Evolutionary conservation across 2,888 invertebrate genomes (phyloP).

Genomic region (Pegoplata infirma): DNA sequence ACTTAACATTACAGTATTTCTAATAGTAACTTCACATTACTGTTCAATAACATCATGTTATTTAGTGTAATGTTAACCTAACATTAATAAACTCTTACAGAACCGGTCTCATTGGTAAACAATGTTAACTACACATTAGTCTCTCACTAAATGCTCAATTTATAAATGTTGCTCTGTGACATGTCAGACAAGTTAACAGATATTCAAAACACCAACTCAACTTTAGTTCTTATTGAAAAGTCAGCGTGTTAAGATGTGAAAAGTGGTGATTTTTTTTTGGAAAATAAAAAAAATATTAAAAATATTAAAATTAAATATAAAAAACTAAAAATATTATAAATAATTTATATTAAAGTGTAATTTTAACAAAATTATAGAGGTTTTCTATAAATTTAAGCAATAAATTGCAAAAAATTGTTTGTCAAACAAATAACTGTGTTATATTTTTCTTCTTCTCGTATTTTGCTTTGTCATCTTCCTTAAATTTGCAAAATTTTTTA

Average conservation of each 20-base stretch:
- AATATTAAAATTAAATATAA: neutral
- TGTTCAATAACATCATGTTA: too few species aligned
- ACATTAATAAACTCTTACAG: constrained; percentile 5
- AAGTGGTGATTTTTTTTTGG: constrained; percentile 4
- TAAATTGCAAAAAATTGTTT: neutral
- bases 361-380: neutral
- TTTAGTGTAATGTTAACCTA: constrained; percentile 21
- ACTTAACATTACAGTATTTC: too few species aligned
- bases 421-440: neutral
- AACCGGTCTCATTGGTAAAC: constrained; percentile 59
- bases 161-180: neutral
- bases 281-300: neutral
- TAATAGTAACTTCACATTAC: too few species aligned
- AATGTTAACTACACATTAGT: constrained; percentile 37
- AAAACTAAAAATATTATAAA: neutral
- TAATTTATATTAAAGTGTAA: neutral
- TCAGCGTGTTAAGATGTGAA: constrained; percentile 16
- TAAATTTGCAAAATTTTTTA: constrained; percentile 31
- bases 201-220: constrained; percentile 17
- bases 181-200: too few species aligned
- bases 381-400: neutral
- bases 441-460: neutral
- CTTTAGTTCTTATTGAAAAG: constrained; percentile 45
- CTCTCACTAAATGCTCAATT: neutral
- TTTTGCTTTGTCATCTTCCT: constrained; percentile 46